Evolutionary conservation across 2,113 vertebrate species (phyloP), one percentile per base, ranked within the genome.

Genomic region (Peromyscus maniculatus): DNA sequence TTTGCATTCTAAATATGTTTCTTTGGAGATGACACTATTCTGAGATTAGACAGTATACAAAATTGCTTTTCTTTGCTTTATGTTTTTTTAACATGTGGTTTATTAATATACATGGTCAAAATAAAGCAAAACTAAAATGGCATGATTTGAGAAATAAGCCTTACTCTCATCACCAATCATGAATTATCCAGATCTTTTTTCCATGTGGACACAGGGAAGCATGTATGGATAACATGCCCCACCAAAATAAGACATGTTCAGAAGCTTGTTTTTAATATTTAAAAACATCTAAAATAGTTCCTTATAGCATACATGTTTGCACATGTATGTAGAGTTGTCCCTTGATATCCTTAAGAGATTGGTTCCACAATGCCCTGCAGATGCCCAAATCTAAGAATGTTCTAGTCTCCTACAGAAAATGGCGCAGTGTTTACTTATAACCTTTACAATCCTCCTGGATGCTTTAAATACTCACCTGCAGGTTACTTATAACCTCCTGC

Each of bases 11-110:
- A 28, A 69, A 36, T 59, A 3, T 36, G 7, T 87, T 87, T 83
- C 39, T 78, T 71, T 64, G 52, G 52, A 78, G 83, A 89, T 74
- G 59, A 91, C 52, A 49, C 0, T 52, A 36, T 92, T 87, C 6
- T 64, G 49, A 95, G 59, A 75, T n/a, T 28, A 36, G 67, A 62
- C 36, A 13, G 17, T 19, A 10, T 52, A 43, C 75, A 49, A 86
- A 89, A 43, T 46, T 83, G 55, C 90, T 95, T 96, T 77, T 75
- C 57, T 86, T 92, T 55, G 86, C n/a, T 89, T 86, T 83, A 33
- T 8, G 43, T 96, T 91, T 67, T 90, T 78, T 96, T 93, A 89
- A 91, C 92, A 86, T 95, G 49, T 93, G 72, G 33, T 87, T 92
- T 72, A 83, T 96, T 71, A 62, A 84, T 77, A 33, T 91, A 46